phyloP scores from a whole-genome alignment of 1,140 invertebrate species.

The Papilio aristodemus region DNA sequence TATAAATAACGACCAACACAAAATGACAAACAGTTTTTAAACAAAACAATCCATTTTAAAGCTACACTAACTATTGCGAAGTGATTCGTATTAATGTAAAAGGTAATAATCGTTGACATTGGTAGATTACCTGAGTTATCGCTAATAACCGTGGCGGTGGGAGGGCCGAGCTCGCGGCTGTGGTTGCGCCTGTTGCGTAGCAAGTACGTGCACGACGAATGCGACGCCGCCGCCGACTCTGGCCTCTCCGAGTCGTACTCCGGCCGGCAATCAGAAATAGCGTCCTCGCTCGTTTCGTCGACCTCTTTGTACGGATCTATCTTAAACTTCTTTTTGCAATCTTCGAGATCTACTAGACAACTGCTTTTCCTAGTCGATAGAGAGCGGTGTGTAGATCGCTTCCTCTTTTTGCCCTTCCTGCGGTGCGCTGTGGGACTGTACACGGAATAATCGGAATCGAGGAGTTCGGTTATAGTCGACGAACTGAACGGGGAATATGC shows the following conservation, averaged over 20 bases:
- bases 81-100: slow-evolving; percentile 4
- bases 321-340: slow-evolving; percentile 70
- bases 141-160: slow-evolving; percentile 65
- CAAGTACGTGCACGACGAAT: slow-evolving; percentile 59
- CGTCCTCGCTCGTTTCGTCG: slow-evolving; percentile 48
- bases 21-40: background rate
- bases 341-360: slow-evolving; percentile 61
- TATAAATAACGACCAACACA: background rate
- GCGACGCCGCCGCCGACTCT: slow-evolving; percentile 42
- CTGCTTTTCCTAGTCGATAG: slow-evolving; percentile 66
- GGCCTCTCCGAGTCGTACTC: slow-evolving; percentile 56
- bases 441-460: slow-evolving; percentile 78
- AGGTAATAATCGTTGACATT: slow-evolving; percentile 19
- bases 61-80: background rate
- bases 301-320: slow-evolving; percentile 60
- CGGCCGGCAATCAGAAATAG: slow-evolving; percentile 41
- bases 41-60: background rate
- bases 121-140: slow-evolving; percentile 63
- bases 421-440: slow-evolving; percentile 72
- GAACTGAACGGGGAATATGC: slow-evolving; percentile 79
- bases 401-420: slow-evolving; percentile 73
- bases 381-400: slow-evolving; percentile 69
- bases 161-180: slow-evolving; percentile 60
- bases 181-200: slow-evolving; percentile 65
- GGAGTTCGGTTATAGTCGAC: slow-evolving; percentile 72